Base-by-base conservation (phyloP, 2,113 vertebrate species). In the Halichoeres trimaculatus region DNA sequence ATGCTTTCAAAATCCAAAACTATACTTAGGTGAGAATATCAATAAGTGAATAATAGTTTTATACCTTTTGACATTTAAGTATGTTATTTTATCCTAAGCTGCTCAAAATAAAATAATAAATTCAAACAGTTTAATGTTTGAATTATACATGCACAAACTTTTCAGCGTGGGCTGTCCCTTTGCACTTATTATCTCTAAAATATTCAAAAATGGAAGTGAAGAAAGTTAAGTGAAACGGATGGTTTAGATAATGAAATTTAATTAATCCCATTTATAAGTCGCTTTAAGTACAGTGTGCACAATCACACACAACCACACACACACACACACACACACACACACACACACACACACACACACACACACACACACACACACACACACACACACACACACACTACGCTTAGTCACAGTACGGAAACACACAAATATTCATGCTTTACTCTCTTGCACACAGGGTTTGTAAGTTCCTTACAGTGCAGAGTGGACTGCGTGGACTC, bases 401-500 rank as follows among this genome's bases (percentile, higher is more conserved):
- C 1, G 2, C 1, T 45, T 7, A 17, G 43, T 4, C 19, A 45
- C 19, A 45, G 17, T 45, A 45, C 16, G 8, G 17, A 45, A 5
- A 45, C 16, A 16, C 14, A 45, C 17, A 12, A 50, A 8, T 17
- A n/a, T 48, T 17, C 11, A 50, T 34, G 20, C 38, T 55, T 61
- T 19, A 66, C 19, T 55, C 22, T 62, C 19, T 59, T 47, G 10
- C 19, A 16, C n/a, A 45, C 45, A 30, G 10, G 11, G n/a, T 26
- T 66, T 51, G 30, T 41, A 45, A 26, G 63, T 40, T 61, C 19
- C 51, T 50, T 52, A 19, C 47, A 67, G 74, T 17, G 74, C 67
- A 81, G 59, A 75, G 76, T 75, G 50, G 40, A 35, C 62, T 51
- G 24, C 26, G n/a, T 61, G 43, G 65, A 51, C 50, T 71, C 64